These are phyloP conservation scores for Perdita meconis DNA, from an alignment of 2,888 invertebrate genomes.

Conservation along the genomic window DNA sequence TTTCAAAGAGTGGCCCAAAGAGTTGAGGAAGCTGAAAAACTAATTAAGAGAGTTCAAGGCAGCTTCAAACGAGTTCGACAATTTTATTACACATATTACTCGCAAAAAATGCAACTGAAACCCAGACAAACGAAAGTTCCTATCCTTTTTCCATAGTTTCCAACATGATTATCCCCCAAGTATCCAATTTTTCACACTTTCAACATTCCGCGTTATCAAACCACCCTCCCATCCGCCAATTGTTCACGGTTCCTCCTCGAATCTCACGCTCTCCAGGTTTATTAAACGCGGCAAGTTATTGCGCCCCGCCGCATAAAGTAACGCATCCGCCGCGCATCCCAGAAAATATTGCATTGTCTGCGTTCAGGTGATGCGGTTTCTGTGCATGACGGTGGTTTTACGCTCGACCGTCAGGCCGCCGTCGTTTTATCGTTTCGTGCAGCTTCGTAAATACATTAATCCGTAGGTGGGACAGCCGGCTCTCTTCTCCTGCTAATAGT, in stretches of 20 bases:
- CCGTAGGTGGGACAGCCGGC: conserved; percentile 36
- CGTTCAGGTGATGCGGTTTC: neutral
- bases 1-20: too few species aligned
- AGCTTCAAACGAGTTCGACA: too few species aligned
- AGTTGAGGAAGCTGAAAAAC: too few species aligned
- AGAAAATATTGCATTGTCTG: conserved; percentile 23
- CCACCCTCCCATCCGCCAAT: neutral
- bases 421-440: conserved; percentile 54
- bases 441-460: conserved; percentile 63
- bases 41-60: too few species aligned
- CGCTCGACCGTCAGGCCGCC: neutral
- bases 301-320: neutral
- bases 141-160: too few species aligned
- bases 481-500: conserved; percentile 56
- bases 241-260: conserved; percentile 10
- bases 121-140: too few species aligned
- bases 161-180: neutral
- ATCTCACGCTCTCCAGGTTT: conserved; percentile 14
- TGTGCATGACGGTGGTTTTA: neutral
- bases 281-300: conserved; percentile 27
- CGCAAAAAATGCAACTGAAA: too few species aligned
- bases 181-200: neutral
- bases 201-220: neutral
- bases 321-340: neutral
- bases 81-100: too few species aligned